A percentile compares a stretch with the other conserved stretches of the same genome.
Evolutionary conservation across 2,888 invertebrate genomes (phyloP).

Genomic region (Trissolcus brochymenae): DNA sequence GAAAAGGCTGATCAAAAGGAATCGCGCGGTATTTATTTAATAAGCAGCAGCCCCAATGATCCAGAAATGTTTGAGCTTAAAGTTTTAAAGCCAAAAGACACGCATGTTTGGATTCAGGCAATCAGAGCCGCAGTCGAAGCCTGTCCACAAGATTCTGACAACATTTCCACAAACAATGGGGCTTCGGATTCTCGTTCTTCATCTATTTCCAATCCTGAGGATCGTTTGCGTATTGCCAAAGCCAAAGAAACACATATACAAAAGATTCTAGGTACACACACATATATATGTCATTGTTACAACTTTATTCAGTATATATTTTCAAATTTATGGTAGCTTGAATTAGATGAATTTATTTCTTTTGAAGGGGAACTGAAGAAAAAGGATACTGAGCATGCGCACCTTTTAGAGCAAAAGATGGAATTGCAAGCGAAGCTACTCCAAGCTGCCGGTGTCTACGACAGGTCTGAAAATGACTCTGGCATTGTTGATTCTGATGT

Average conservation of each 20-base stretch:
- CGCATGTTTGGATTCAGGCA: constrained; percentile 92
- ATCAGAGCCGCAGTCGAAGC: constrained; percentile 90
- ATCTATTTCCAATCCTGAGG: constrained; percentile 81
- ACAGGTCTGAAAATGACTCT: constrained; percentile 69
- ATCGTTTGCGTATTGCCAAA: constrained; percentile 85
- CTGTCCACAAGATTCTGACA: constrained; percentile 89
- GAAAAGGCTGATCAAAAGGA: constrained; percentile 96
- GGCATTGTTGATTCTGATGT: constrained; percentile 53
- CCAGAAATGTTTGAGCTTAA: constrained; percentile 98
- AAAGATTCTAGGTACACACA: constrained; percentile 89
- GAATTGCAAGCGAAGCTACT: constrained; percentile 87
- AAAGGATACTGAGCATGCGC: constrained; percentile 91
- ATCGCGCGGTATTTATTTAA: constrained; percentile 93
- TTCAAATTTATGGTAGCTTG: too few species aligned
- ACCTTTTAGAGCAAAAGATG: constrained; percentile 92
- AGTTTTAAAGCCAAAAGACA: constrained; percentile 90
- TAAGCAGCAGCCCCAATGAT: constrained; percentile 92
- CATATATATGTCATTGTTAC: constrained; percentile 40
- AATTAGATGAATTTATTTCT: not conserved
- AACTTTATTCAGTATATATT: too few species aligned
- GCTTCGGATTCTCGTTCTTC: constrained; percentile 67
- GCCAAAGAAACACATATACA: constrained; percentile 87
- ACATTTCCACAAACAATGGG: constrained; percentile 57
- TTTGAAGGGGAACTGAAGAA: constrained; percentile 86
- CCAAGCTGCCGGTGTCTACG: constrained; percentile 80